Evolutionary conservation across 2,797 vertebrate genomes (phyloP).

Genomic region (Ptychadena robeensis): DNA sequence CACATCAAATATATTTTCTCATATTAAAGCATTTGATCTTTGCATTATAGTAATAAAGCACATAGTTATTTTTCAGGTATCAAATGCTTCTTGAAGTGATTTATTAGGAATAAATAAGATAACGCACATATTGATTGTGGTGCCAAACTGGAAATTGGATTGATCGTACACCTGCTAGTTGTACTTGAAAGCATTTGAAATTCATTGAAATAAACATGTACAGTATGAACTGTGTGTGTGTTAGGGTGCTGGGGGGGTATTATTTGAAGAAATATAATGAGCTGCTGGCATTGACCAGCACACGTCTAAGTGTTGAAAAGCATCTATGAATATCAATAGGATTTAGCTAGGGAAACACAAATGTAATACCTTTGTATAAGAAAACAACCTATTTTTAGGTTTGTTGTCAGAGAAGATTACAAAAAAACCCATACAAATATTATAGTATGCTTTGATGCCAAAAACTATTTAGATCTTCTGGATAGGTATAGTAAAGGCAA

Average conservation of each 20-base stretch:
- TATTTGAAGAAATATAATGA: slow-evolving; percentile 13
- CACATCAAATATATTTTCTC: background rate
- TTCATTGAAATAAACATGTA: slow-evolving; percentile 13
- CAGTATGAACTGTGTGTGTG: background rate
- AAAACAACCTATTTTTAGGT: background rate
- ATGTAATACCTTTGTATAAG: background rate
- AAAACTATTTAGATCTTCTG: background rate
- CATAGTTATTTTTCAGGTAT: slow-evolving; percentile 20
- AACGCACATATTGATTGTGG: background rate
- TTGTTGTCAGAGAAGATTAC: background rate
- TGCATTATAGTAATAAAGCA: slow-evolving; percentile 11
- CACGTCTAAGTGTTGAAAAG: background rate
- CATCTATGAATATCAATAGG: slow-evolving; percentile 8
- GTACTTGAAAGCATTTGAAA: background rate
- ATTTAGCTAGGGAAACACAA: background rate
- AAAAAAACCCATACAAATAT: background rate
- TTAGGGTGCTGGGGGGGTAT: background rate
- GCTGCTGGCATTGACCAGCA: background rate
- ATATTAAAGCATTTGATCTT: slow-evolving; percentile 13
- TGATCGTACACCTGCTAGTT: background rate
- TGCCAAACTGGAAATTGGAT: slow-evolving; percentile 12
- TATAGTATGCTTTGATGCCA: background rate
- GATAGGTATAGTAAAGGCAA: background rate
- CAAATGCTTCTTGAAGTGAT: background rate
- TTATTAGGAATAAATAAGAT: slow-evolving; percentile 20